phyloP scores from a whole-genome alignment of 1,140 invertebrate genomes.

The Lethrus apterus region DNA sequence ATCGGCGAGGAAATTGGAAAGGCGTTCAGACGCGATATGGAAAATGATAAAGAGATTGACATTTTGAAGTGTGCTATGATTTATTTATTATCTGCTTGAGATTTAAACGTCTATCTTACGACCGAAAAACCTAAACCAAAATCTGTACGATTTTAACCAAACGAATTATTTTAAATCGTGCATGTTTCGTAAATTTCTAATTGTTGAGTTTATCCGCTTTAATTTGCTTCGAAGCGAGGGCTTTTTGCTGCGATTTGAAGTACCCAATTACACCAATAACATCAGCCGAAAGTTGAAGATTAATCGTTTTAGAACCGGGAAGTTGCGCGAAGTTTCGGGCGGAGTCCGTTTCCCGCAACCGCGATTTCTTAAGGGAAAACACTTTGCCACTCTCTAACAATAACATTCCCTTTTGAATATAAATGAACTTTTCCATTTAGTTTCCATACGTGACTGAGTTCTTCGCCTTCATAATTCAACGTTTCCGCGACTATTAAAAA shows the following conservation, averaged over 20 bases:
- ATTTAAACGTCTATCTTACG: too few relatives aligned
- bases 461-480: neutral
- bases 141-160: too few relatives aligned
- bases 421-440: conserved; percentile 11
- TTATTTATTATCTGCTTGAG: conserved; percentile 4
- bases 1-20: conserved; percentile 11
- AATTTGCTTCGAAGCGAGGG: too few relatives aligned
- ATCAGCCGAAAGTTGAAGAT: conserved; percentile 11
- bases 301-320: conserved; percentile 13
- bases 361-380: conserved; percentile 10
- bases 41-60: conserved; percentile 14
- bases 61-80: conserved; percentile 7
- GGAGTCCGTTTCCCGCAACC: conserved; percentile 5
- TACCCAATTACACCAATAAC: conserved; percentile 12
- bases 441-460: neutral
- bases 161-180: too few relatives aligned
- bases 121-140: too few relatives aligned
- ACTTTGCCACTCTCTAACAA: conserved; percentile 4
- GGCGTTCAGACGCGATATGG: conserved; percentile 12
- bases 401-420: conserved; percentile 13
- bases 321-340: conserved; percentile 10
- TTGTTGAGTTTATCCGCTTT: too few relatives aligned
- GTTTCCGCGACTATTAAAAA: conserved; percentile 1
- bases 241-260: conserved; percentile 1
- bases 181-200: too few relatives aligned